phyloP scores from a whole-genome alignment of 2,113 vertebrate species.

The Myotis davidii region DNA sequence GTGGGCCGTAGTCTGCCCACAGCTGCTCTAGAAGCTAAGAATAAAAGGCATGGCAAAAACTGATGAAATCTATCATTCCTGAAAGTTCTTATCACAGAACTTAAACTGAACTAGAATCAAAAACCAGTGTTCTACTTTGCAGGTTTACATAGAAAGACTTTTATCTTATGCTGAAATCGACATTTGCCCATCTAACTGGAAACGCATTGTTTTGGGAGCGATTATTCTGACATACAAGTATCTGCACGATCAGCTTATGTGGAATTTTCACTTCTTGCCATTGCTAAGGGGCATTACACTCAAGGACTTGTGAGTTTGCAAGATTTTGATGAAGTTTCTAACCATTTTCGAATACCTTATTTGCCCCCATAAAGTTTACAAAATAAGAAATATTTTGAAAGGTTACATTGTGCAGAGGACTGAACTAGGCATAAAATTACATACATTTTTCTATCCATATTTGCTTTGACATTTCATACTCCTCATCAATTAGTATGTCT shows the following conservation, averaged over 20 bases:
- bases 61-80: neutral
- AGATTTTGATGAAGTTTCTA: slow-evolving; percentile 59
- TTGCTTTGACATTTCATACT: neutral
- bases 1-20: no score
- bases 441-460: neutral
- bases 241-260: slow-evolving; percentile 89
- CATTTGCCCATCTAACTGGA: slow-evolving; percentile 91
- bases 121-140: slow-evolving; percentile 58
- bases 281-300: slow-evolving; percentile 90
- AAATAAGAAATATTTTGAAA: slow-evolving; percentile 43
- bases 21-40: neutral
- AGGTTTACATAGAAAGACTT: slow-evolving; percentile 92
- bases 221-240: slow-evolving; percentile 90
- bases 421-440: slow-evolving; percentile 11
- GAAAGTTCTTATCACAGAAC: neutral
- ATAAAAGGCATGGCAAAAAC: slow-evolving; percentile 29
- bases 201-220: slow-evolving; percentile 90
- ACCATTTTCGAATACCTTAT: neutral
- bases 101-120: slow-evolving; percentile 59
- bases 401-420: neutral
- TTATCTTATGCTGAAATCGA: slow-evolving; percentile 91
- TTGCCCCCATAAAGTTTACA: slow-evolving; percentile 45
- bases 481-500: slow-evolving; percentile 1
- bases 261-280: slow-evolving; percentile 91
- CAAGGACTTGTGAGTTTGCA: slow-evolving; percentile 89